Base-by-base conservation (phyloP, 1,140 invertebrate genomes). In the Ceratosolen fusciceps region DNA sequence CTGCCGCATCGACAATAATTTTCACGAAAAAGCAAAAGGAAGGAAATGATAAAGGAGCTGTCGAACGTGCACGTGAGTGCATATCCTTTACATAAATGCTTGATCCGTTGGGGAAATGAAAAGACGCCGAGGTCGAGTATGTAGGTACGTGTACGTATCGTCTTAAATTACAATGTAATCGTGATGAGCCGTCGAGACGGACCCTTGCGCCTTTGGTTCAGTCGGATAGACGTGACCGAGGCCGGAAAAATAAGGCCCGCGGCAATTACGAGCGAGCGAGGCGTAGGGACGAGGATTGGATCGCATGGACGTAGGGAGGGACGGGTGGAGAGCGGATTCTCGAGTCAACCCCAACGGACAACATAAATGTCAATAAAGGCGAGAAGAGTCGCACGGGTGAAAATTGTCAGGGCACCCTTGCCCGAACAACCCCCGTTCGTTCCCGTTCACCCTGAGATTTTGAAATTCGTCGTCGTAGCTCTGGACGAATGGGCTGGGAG, bases 361-460 rank as follows among this genome's bases (percentile, higher is more conserved):
- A 65, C 31, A n/a, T 37, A 65, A 65, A 37, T 21, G 60, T 37
- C 60, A 65, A 65, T 65, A 65, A 70, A 70, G n/a, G n/a, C 39
- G 67, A 47, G 43, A 70, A 26, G 9, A 39, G 62, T 67, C 10
- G 14, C 31, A 39, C 24, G 62, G n/a, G 62, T 26, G 24, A 67
- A 60, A 60, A n/a, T n/a, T n/a, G n/a, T n/a, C n/a, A n/a, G n/a
- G n/a, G n/a, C n/a, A n/a, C n/a, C n/a, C n/a, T 31, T 24, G 58
- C 4, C 58, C 29, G 58, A 19, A 21, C 49, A 43, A 9, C 21
- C 49, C 49, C 16, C 2, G n/a, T 19, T 21, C 49, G 5, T 12
- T 7, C 9, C 26, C n/a, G 58, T 26, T 26, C 3, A 19, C 4
- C n/a, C 4, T 7, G 24, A 70, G 29, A 29, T 26, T 29, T 52